Conservation (phyloP, 1,140 invertebrate genomes). For the Lasioglossum albipes region DNA sequence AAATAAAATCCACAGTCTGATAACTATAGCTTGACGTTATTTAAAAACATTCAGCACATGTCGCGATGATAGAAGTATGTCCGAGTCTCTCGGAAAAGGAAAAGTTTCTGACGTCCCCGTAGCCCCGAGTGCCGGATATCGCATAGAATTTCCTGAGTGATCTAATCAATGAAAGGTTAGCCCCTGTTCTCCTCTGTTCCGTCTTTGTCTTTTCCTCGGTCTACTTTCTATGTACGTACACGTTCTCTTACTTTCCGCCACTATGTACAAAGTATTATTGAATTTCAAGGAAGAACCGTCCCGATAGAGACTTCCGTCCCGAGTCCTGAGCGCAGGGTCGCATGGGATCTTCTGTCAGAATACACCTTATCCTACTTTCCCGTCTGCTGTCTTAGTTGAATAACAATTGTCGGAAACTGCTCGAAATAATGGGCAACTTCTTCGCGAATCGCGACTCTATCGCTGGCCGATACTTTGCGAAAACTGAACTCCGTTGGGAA, state of each 20-base stretch:
- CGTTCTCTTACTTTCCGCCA: constrained; percentile 22
- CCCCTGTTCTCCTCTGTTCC: neutral
- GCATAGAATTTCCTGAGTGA: constrained; percentile 38
- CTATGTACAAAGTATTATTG: constrained; percentile 44
- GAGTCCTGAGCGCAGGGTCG: neutral
- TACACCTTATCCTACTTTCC: neutral
- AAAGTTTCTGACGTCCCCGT: constrained; percentile 13
- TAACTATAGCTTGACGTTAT: no score
- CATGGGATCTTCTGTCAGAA: constrained; percentile 31
- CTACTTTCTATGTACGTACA: constrained; percentile 3
- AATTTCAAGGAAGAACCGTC: constrained; percentile 26
- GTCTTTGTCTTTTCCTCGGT: neutral
- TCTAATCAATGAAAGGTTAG: constrained; percentile 47
- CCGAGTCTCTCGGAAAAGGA: neutral
- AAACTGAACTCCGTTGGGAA: no score
- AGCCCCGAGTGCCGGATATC: constrained; percentile 27
- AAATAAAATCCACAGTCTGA: no score
- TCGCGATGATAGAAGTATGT: neutral
- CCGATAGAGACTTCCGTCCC: constrained; percentile 9
- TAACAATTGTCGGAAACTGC: constrained; percentile 20
- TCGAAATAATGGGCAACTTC: constrained; percentile 4
- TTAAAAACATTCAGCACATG: neutral
- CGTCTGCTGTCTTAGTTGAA: constrained; percentile 8
- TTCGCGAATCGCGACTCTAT: no score
- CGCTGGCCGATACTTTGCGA: no score